Evolutionary conservation across 2,113 vertebrate species (phyloP).

Genomic region (Glaucomys volans): DNA sequence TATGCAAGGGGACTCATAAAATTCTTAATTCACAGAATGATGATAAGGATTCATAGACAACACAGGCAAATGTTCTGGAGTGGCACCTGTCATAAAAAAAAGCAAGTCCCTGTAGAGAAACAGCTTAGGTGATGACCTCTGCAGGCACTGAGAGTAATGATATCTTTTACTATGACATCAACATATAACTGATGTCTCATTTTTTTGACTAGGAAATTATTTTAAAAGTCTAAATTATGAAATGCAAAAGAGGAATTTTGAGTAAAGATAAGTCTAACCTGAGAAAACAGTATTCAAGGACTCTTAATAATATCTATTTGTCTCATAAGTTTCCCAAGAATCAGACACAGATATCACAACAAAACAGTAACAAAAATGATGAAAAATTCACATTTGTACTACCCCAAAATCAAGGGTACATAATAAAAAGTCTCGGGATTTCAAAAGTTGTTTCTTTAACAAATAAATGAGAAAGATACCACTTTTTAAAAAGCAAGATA

Average conservation of each 20-base stretch:
- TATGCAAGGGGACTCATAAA: background rate
- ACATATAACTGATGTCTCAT: background rate
- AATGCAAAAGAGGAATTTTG: background rate
- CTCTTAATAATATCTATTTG: background rate
- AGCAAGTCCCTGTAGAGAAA: background rate
- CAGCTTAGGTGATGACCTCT: background rate
- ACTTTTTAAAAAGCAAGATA: background rate
- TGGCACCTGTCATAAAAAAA: background rate
- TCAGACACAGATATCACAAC: background rate
- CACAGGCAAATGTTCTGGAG: background rate
- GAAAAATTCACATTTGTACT: background rate
- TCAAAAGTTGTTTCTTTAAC: conserved; percentile 21
- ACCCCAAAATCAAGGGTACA: background rate
- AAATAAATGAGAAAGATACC: background rate
- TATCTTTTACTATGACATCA: background rate
- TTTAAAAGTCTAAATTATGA: conserved; percentile 24
- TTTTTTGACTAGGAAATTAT: background rate
- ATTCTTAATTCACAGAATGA: background rate
- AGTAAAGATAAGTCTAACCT: conserved; percentile 17
- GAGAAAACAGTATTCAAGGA: background rate
- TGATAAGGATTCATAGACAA: background rate
- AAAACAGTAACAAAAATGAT: background rate
- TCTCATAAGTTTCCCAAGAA: background rate
- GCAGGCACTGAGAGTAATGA: background rate
- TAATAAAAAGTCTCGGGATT: background rate